phyloP scores from a whole-genome alignment of 2,888 invertebrate genomes.

The Ennomos quercinarius region DNA sequence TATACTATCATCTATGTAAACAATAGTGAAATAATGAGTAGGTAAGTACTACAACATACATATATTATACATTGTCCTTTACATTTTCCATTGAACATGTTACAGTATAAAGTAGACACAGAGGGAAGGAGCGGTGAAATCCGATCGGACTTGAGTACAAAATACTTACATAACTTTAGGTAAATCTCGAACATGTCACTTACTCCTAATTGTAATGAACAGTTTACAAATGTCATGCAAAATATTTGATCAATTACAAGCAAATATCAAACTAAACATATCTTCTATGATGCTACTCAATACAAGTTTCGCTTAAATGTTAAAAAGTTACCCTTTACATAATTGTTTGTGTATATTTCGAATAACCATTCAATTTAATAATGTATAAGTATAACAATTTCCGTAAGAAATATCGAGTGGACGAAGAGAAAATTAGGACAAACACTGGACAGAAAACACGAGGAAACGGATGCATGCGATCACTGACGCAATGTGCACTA shows the following conservation, averaged over 20 bases:
- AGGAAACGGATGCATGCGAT: neutral
- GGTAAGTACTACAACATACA: constrained; percentile 2
- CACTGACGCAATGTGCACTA: constrained; percentile 11
- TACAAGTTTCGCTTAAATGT: constrained; percentile 56
- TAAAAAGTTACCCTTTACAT: constrained; percentile 61
- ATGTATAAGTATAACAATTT: constrained; percentile 42
- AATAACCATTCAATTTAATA: constrained; percentile 39
- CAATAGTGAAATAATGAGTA: constrained; percentile 22
- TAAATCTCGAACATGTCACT: constrained; percentile 44
- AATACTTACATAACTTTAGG: constrained; percentile 60
- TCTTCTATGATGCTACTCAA: constrained; percentile 46
- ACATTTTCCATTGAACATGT: constrained; percentile 17
- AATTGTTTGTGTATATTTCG: constrained; percentile 53
- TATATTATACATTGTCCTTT: constrained; percentile 18
- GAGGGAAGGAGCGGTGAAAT: constrained; percentile 33
- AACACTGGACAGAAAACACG: constrained; percentile 2
- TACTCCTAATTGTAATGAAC: constrained; percentile 54
- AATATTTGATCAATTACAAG: constrained; percentile 64
- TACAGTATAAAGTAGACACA: constrained; percentile 16
- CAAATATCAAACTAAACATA: constrained; percentile 51
- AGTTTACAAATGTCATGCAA: constrained; percentile 55
- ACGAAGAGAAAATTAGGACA: constrained; percentile 45
- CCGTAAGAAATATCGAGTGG: constrained; percentile 46
- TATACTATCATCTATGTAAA: constrained; percentile 39
- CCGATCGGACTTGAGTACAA: constrained; percentile 45